Evolutionary conservation across 2,113 vertebrate genomes (phyloP).

Genomic region (Rhinopomastus cyanomelas): DNA sequence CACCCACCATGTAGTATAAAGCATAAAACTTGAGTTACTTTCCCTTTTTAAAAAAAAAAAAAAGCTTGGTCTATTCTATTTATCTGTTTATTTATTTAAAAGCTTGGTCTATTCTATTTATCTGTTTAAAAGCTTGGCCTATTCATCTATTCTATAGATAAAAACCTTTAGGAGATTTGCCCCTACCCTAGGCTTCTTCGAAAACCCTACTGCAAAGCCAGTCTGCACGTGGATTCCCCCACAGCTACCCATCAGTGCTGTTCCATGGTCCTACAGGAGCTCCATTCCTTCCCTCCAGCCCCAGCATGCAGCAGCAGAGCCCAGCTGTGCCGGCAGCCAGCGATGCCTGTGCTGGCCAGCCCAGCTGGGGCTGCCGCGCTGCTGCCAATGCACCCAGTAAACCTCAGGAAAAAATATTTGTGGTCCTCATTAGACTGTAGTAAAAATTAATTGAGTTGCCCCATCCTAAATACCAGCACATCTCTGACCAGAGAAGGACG

Average conservation of each 20-base stretch:
- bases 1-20: neutral
- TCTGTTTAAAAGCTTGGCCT: neutral
- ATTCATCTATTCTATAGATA: neutral
- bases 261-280: neutral
- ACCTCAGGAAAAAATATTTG: neutral
- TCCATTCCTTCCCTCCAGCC: accelerated
- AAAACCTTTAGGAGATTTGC: neutral
- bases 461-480: neutral
- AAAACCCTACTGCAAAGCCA: neutral
- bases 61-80: neutral
- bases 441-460: neutral
- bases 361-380: neutral
- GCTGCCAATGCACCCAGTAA: neutral
- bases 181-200: neutral
- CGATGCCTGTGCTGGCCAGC: neutral
- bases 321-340: neutral
- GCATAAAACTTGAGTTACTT: accelerated
- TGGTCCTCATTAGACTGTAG: neutral
- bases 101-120: too few species aligned
- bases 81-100: too few species aligned
- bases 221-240: neutral
- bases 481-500: neutral
- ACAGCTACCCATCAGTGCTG: neutral
- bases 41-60: neutral
- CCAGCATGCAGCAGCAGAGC: neutral